Percentiles rank a stretch among this genome's conserved stretches.
phyloP scores from a whole-genome alignment of 2,113 vertebrate genomes.

The Pelvicachromis taeniatus region DNA sequence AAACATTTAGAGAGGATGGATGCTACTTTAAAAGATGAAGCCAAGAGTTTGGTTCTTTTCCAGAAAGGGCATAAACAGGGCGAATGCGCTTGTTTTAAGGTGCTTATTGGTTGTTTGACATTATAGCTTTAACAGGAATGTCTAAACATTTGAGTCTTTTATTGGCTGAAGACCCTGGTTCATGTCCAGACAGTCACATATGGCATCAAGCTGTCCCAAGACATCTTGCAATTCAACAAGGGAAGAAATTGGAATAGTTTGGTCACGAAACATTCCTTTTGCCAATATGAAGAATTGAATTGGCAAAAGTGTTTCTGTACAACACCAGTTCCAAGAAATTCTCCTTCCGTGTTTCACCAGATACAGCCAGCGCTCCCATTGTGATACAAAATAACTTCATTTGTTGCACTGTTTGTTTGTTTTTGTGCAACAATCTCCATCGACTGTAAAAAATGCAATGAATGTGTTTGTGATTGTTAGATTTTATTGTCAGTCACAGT shows the following conservation, averaged over 20 bases:
- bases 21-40: background rate
- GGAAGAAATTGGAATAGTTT: constrained; percentile 31
- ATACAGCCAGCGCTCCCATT: constrained; percentile 16
- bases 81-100: background rate
- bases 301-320: constrained; percentile 43
- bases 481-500: background rate
- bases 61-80: background rate
- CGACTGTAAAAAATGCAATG: background rate
- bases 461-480: background rate
- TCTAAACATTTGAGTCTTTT: background rate
- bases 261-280: constrained; percentile 25
- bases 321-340: constrained; percentile 17
- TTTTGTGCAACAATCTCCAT: background rate
- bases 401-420: background rate
- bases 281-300: constrained; percentile 55
- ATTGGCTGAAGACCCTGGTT: constrained; percentile 26
- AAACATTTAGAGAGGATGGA: background rate
- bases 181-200: constrained; percentile 42
- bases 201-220: constrained; percentile 46
- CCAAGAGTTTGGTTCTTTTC: background rate
- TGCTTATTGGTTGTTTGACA: background rate
- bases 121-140: background rate
- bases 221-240: constrained; percentile 26
- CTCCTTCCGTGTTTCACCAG: background rate
- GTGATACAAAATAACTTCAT: constrained; percentile 19